A percentile compares a stretch with the other conserved stretches of the same genome.
Evolutionary conservation across 2,113 vertebrate genomes (phyloP).

Genomic region (Dicentrarchus labrax): DNA sequence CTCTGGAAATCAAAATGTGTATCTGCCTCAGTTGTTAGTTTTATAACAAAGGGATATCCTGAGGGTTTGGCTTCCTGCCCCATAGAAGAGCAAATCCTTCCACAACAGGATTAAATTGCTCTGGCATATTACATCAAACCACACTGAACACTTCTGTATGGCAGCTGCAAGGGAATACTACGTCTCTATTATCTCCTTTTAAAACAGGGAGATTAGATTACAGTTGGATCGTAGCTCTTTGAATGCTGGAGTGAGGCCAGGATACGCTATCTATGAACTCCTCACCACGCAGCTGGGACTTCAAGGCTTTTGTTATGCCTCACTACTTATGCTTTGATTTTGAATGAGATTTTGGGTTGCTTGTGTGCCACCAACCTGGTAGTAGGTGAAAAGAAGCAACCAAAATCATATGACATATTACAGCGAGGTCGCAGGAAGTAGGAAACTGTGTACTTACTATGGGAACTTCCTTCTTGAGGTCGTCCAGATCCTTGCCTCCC

Average conservation of each 20-base stretch:
- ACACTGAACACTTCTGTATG: constrained; percentile 6
- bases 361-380: not conserved
- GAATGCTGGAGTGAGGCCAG: constrained; percentile 40
- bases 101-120: constrained; percentile 45
- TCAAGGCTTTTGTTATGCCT: not conserved
- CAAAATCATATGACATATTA: not conserved
- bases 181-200: constrained; percentile 22
- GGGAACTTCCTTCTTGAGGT: constrained; percentile 95
- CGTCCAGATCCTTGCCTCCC: constrained; percentile 90
- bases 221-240: constrained; percentile 1
- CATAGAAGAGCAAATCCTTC: constrained; percentile 19
- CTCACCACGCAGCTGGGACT: constrained; percentile 11
- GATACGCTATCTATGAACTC: constrained; percentile 17
- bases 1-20: not conserved
- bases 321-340: not conserved
- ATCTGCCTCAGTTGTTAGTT: not conserved
- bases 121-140: constrained; percentile 31
- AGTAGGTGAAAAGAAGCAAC: not conserved
- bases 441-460: constrained; percentile 82
- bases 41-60: not conserved
- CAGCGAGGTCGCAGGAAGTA: not conserved
- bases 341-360: not conserved
- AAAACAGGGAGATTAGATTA: constrained; percentile 44
- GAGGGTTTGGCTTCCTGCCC: constrained; percentile 30
- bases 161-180: not conserved